Evolutionary conservation across 1,140 invertebrate genomes (phyloP).

Genomic region (Berghia stephanieae): DNA sequence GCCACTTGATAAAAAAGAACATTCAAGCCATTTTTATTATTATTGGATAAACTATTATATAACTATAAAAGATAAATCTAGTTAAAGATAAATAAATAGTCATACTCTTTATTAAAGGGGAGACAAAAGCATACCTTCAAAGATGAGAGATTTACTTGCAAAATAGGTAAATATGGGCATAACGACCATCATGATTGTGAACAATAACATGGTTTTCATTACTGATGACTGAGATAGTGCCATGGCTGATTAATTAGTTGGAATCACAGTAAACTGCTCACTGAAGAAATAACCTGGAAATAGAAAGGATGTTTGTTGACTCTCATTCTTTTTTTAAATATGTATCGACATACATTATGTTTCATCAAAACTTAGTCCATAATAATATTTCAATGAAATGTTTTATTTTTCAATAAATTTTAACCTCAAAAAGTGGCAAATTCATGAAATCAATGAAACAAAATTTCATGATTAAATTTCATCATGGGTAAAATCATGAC

Average conservation of each 20-base stretch:
- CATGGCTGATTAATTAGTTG: background rate
- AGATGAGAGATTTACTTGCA: conserved; percentile 52
- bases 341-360: background rate
- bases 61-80: background rate
- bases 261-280: background rate
- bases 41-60: background rate
- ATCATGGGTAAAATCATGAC: too few relatives aligned
- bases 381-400: background rate
- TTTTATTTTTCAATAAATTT: too few relatives aligned
- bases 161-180: conserved; percentile 57
- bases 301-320: background rate
- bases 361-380: background rate
- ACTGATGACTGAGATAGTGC: background rate
- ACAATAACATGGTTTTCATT: conserved; percentile 34
- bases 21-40: background rate
- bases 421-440: too few relatives aligned
- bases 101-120: background rate
- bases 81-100: background rate
- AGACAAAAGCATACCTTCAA: conserved; percentile 52
- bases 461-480: too few relatives aligned
- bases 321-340: background rate
- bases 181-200: conserved; percentile 51
- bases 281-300: background rate
- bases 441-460: too few relatives aligned
- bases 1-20: too few relatives aligned